Percentiles rank a stretch among this genome's conserved stretches.
Evolutionary conservation across 2,113 vertebrate species (phyloP).

Genomic region (Nibea albiflora): DNA sequence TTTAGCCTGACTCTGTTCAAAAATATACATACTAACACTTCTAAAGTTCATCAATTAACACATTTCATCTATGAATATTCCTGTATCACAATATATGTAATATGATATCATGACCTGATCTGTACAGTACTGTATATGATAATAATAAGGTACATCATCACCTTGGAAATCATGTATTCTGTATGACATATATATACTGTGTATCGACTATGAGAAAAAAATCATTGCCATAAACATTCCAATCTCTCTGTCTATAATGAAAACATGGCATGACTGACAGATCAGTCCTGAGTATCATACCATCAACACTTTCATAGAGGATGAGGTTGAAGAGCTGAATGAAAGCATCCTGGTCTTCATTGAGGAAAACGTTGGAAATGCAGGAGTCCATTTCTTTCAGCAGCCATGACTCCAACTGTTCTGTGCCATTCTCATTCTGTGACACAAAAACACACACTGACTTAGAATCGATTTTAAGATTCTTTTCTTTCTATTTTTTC

Average conservation of each 20-base stretch:
- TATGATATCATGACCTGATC: no score
- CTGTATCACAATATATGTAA: background rate
- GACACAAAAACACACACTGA: constrained; percentile 1
- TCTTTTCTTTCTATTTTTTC: no score
- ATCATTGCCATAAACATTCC: no score
- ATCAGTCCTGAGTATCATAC: constrained; percentile 79
- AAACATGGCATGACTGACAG: background rate
- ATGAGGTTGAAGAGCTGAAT: constrained; percentile 94
- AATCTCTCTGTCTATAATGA: background rate
- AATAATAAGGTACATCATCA: background rate
- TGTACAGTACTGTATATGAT: background rate
- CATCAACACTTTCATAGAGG: constrained; percentile 91
- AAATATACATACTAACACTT: no score
- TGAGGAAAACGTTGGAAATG: constrained; percentile 91
- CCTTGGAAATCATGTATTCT: no score
- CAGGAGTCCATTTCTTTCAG: constrained; percentile 94
- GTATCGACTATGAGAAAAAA: no score
- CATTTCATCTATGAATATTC: background rate
- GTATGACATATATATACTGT: no score
- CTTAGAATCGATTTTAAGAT: no score
- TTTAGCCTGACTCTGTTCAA: no score
- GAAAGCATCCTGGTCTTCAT: constrained; percentile 89
- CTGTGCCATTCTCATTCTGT: constrained; percentile 86
- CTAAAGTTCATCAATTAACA: no score
- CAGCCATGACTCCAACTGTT: constrained; percentile 90